Evolutionary conservation across 92 coral and sea anemone species (phyloP), one percentile per base, ranked within the genome.

Genomic region (Actinernus sp.): DNA sequence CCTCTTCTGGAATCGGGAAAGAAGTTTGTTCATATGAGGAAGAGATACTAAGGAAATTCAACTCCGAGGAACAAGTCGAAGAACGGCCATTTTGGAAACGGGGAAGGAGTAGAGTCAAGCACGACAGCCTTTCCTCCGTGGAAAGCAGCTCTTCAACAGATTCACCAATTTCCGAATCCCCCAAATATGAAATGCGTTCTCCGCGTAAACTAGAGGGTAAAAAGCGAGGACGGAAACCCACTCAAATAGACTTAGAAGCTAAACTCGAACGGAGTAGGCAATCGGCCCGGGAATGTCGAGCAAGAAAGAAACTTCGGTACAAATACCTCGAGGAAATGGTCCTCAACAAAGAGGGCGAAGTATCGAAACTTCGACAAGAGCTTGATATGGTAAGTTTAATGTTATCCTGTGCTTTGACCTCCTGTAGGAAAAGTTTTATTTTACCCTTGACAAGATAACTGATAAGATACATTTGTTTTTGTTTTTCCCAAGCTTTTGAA

Each of bases 251-350:
- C 76, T 71, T 85, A 28, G 98, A 94, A 68, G 98, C 98, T 3
- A 94, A 91, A 55, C 94, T 94, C 17, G 98, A 94, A 62, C 78
- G 98, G 39, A 94, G 98, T 69, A 63, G 98, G 10, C 98, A 94
- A 39, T 94, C 98, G 11, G 98, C 98, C 0, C 81, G 98, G 43
- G 98, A 94, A 25, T 94, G 98, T 41, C 81, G 98, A n/a, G 98
- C 98, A 14, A 67, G 98, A 37, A 94, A 94, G 85, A 94, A 94
- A 72, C 61, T 94, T 24, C 83, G 98, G 17, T 90, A 94, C 32
- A 90, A 94, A 26, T 64, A 68, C 56, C 79, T 94, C 12, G 98
- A 94, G 48, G 97, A 94, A 38, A 90, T 82, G 55, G 91, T 94
- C 8, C 81, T 97, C 30, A 76, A 83, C 26, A 94, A 94, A 52